A percentile compares a stretch with the other conserved stretches of the same genome.
Evolutionary conservation across 2,113 vertebrate genomes (phyloP).

Genomic region (Campylorhamphus procurvoides): DNA sequence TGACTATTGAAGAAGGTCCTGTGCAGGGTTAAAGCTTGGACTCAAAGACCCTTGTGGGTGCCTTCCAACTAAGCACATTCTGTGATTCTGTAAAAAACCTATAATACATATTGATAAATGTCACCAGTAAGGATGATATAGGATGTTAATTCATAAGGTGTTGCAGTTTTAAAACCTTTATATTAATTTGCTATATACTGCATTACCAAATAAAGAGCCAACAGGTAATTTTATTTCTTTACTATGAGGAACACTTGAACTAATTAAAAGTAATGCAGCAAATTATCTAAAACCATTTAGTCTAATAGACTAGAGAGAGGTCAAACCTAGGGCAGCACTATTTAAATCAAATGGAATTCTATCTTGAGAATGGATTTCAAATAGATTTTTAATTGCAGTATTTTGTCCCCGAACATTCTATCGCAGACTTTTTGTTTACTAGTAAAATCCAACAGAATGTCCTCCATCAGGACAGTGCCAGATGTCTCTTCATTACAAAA

Average conservation of each 20-base stretch:
- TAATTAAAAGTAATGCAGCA: slow-evolving; percentile 45
- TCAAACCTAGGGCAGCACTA: slow-evolving; percentile 32
- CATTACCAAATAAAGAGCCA: slow-evolving; percentile 36
- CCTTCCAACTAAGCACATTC: background rate
- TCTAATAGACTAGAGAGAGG: slow-evolving; percentile 3
- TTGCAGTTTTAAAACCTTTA: background rate
- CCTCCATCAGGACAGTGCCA: background rate
- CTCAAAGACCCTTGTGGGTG: background rate
- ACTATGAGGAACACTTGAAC: background rate
- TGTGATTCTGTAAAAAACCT: background rate
- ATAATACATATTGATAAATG: background rate
- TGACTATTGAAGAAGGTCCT: background rate
- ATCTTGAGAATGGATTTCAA: slow-evolving; percentile 41
- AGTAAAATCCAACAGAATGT: background rate
- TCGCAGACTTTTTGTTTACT: background rate
- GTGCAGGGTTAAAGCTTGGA: background rate
- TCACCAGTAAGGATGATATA: background rate
- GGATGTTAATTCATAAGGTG: background rate
- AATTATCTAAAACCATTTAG: slow-evolving; percentile 52
- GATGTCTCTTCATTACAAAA: background rate
- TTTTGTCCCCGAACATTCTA: slow-evolving; percentile 18
- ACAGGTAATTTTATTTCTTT: slow-evolving; percentile 17
- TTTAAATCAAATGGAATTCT: slow-evolving; percentile 49
- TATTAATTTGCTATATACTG: background rate
- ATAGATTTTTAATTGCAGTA: slow-evolving; percentile 44